Percentiles rank a stretch among this genome's conserved stretches.
Conservation (phyloP, 2,888 invertebrate species). For the Seira musarum region DNA sequence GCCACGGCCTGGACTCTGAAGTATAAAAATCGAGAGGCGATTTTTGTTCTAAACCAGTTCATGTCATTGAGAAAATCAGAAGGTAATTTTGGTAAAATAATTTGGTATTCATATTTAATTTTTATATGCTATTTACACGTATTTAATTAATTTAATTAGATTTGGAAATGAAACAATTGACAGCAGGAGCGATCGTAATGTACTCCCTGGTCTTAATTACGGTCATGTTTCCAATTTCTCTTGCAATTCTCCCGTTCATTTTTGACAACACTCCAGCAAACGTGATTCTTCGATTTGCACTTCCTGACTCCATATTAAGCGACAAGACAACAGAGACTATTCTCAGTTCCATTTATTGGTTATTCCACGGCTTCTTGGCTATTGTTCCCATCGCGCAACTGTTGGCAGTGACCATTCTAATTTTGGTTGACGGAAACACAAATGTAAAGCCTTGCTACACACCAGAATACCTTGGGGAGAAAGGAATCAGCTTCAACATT, state of each 20-base stretch:
- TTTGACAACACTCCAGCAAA: conserved; percentile 13
- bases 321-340: neutral
- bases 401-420: neutral
- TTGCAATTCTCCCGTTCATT: conserved; percentile 21
- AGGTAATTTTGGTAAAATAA: conserved; percentile 9
- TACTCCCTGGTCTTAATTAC: neutral
- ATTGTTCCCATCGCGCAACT: conserved; percentile 9
- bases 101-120: too few species aligned
- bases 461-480: too few species aligned
- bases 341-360: conserved; percentile 24
- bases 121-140: neutral
- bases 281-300: neutral
- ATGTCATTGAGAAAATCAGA: conserved; percentile 17
- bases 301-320: neutral
- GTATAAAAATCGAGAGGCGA: neutral
- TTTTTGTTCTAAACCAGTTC: conserved; percentile 21
- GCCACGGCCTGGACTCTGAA: neutral
- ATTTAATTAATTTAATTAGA: too few species aligned
- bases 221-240: conserved; percentile 1
- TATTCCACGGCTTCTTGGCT: conserved; percentile 17
- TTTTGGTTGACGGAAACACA: neutral
- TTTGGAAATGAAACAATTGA: conserved; percentile 9
- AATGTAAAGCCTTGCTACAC: neutral
- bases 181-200: neutral
- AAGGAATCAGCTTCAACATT: too few species aligned